phyloP scores from a whole-genome alignment of 2,797 vertebrate genomes.

The Chiroxiphia lanceolata region DNA sequence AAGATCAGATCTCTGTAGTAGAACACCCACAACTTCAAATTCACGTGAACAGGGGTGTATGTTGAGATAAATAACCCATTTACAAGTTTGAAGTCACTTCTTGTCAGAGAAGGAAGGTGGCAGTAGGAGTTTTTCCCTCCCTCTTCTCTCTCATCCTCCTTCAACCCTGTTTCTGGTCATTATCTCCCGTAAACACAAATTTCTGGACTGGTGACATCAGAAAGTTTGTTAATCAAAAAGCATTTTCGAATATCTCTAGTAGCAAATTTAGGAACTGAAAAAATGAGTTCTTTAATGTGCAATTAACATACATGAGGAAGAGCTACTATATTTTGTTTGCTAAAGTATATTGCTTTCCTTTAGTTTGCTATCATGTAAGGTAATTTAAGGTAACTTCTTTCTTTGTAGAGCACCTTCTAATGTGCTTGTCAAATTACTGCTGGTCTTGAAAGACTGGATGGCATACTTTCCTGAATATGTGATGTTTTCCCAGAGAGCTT shows the following conservation, averaged over 20 bases:
- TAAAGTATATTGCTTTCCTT: conserved; percentile 47
- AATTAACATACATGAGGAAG: conserved; percentile 51
- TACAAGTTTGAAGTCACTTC: background rate
- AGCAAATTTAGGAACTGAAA: conserved; percentile 49
- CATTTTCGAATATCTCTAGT: conserved; percentile 44
- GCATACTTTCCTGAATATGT: conserved; percentile 36
- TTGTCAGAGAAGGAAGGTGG: background rate
- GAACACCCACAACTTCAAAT: background rate
- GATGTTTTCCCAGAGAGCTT: conserved; percentile 59
- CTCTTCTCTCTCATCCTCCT: conserved; percentile 13
- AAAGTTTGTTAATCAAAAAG: conserved; percentile 64
- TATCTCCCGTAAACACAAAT: conserved; percentile 59
- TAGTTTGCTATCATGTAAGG: conserved; percentile 40
- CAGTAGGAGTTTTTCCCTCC: background rate
- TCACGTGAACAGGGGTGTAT: background rate
- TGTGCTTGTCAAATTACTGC: conserved; percentile 60
- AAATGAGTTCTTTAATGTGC: conserved; percentile 48
- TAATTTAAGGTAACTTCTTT: conserved; percentile 57
- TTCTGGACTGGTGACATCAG: conserved; percentile 57
- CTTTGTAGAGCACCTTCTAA: conserved; percentile 59
- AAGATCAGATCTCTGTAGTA: background rate
- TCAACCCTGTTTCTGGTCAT: conserved; percentile 40
- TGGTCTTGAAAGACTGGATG: conserved; percentile 63
- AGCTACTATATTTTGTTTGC: conserved; percentile 41
- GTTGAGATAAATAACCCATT: conserved; percentile 23